phyloP scores from a whole-genome alignment of 2,113 vertebrate genomes.

The Corvus moneduloides region DNA sequence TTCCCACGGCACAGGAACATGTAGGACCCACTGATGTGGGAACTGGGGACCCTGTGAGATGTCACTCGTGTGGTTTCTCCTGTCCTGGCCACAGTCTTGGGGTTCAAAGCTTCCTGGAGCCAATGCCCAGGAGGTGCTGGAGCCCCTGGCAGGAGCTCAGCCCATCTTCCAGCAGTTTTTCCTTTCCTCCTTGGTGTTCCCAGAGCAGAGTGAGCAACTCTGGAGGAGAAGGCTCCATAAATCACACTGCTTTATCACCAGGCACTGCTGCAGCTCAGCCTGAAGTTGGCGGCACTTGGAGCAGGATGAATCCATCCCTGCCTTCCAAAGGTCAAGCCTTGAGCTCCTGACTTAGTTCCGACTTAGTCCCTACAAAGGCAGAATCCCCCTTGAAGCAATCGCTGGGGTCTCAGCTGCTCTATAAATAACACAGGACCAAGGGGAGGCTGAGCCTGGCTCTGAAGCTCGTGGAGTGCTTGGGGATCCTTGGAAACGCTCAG shows the following conservation, averaged over 20 bases:
- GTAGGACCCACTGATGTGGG: accelerated
- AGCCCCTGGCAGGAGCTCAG: not conserved
- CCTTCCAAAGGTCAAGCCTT: conserved; percentile 30
- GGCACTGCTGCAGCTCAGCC: conserved; percentile 1
- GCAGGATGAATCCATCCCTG: conserved; percentile 25
- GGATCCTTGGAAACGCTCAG: not conserved
- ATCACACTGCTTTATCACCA: conserved; percentile 44
- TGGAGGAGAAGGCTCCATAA: conserved; percentile 27
- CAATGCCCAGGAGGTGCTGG: not conserved
- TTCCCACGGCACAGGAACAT: not conserved
- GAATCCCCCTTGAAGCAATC: conserved; percentile 12
- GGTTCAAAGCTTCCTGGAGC: not conserved
- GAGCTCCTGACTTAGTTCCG: conserved; percentile 38
- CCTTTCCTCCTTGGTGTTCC: not conserved
- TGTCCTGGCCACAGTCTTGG: not conserved
- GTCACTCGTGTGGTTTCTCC: accelerated
- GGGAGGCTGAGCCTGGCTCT: conserved; percentile 23
- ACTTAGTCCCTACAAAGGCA: conserved; percentile 41
- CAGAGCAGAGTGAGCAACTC: not conserved
- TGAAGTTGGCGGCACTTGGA: not conserved
- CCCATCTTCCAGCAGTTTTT: not conserved
- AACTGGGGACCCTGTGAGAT: accelerated
- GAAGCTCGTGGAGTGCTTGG: conserved; percentile 7
- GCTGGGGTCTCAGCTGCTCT: not conserved
- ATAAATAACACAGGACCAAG: conserved; percentile 47